Percentiles rank a stretch among this genome's conserved stretches.
Conservation (phyloP, 64 coral and sea anemone genomes). For the Pocillopora damicornis region DNA sequence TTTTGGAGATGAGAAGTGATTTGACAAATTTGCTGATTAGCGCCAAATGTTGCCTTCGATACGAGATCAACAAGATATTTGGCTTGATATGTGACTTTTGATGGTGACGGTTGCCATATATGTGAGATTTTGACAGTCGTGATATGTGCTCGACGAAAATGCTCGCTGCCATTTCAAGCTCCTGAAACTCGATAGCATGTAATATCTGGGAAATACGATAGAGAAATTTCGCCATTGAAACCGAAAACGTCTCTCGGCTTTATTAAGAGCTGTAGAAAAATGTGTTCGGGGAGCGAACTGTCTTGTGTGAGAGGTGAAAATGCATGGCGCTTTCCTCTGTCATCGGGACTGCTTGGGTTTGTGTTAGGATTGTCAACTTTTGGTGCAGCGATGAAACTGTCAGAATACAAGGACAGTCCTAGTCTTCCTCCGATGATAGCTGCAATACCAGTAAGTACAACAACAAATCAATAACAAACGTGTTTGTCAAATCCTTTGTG, state of each 20-base stretch:
- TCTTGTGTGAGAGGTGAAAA: not conserved
- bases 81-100: not conserved
- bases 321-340: constrained; percentile 19
- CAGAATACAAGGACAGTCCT: constrained; percentile 32
- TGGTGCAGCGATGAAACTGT: constrained; percentile 48
- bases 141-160: no score
- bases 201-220: not conserved
- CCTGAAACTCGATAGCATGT: not conserved
- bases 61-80: not conserved
- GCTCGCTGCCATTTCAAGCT: not conserved
- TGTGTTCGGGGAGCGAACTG: not conserved
- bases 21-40: not conserved
- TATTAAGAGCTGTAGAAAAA: not conserved
- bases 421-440: constrained; percentile 33
- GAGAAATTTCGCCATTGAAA: not conserved
- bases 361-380: constrained; percentile 33
- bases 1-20: not conserved
- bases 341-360: constrained; percentile 6
- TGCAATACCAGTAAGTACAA: constrained; percentile 40
- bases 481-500: not conserved
- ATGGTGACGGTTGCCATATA: not conserved
- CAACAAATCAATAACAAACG: not conserved
- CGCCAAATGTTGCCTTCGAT: not conserved
- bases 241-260: no score
- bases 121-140: not conserved